Evolutionary conservation across 2,113 vertebrate species (phyloP).

Genomic region (Capra hircus): DNA sequence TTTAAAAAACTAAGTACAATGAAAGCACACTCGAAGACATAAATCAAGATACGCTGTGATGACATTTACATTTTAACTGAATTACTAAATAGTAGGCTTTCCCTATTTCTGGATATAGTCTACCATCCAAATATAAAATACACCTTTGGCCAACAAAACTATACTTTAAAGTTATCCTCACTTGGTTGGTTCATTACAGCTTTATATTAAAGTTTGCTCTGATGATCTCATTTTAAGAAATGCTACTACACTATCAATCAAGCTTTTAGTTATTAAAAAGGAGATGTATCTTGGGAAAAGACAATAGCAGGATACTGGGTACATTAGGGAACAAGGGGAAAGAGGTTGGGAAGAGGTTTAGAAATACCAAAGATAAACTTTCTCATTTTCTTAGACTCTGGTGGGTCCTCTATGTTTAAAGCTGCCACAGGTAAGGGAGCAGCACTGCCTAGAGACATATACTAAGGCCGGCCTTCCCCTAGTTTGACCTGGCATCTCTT

Average conservation of each 20-base stretch:
- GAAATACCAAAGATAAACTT: not conserved
- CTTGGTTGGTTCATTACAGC: not conserved
- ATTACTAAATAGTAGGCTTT: not conserved
- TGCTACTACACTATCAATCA: not conserved
- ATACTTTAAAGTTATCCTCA: not conserved
- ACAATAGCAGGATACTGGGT: not conserved
- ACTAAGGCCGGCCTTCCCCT: not conserved
- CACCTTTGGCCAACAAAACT: not conserved
- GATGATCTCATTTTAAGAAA: constrained; percentile 3
- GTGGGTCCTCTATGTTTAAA: not conserved
- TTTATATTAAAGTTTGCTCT: not conserved
- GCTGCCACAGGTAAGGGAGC: not conserved
- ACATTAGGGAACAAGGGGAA: not conserved
- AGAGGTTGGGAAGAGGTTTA: not conserved
- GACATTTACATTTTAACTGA: not conserved
- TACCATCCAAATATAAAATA: not conserved
- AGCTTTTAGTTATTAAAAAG: not conserved
- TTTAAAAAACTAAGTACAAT: not conserved
- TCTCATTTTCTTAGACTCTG: not conserved
- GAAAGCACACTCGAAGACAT: not conserved
- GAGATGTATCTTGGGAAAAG: not conserved
- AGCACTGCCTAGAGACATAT: not conserved
- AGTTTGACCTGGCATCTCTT: not conserved
- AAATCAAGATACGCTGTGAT: not conserved
- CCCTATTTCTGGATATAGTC: not conserved